Conservation (phyloP, 2,888 invertebrate species). For the Drepanosiphum platanoidis region DNA sequence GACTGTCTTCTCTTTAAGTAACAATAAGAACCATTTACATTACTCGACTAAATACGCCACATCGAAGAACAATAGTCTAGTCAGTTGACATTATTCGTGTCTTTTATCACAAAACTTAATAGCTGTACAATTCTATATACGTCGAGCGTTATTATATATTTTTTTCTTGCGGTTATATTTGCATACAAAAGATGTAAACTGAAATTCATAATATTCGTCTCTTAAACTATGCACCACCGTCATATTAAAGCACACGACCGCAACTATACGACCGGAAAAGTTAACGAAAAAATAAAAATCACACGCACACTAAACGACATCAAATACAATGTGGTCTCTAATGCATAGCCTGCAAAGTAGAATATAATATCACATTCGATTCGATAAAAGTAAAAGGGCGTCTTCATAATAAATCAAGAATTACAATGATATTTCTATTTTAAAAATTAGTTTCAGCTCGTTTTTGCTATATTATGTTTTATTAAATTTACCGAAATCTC, state of each 20-base stretch:
- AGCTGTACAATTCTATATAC: neutral
- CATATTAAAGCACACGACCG: neutral
- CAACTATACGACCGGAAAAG: neutral
- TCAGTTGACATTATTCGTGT: neutral
- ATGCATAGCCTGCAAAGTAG: no score
- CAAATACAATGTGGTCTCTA: no score
- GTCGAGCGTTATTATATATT: slow-evolving; percentile 7
- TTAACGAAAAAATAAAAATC: neutral
- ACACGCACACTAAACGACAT: no score
- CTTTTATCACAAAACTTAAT: neutral
- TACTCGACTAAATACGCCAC: neutral
- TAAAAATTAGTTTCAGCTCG: no score
- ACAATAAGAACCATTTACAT: neutral
- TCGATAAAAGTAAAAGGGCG: no score
- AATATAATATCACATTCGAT: no score
- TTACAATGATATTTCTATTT: no score
- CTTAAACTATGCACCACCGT: neutral
- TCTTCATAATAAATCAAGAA: no score
- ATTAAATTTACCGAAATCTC: no score
- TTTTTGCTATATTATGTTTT: no score
- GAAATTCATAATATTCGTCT: neutral
- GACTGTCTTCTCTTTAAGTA: neutral
- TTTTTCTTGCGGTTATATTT: neutral
- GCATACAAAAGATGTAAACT: neutral
- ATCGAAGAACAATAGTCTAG: slow-evolving; percentile 21